Conservation (phyloP, 2,888 invertebrate species). For the Aphodius granarius region DNA sequence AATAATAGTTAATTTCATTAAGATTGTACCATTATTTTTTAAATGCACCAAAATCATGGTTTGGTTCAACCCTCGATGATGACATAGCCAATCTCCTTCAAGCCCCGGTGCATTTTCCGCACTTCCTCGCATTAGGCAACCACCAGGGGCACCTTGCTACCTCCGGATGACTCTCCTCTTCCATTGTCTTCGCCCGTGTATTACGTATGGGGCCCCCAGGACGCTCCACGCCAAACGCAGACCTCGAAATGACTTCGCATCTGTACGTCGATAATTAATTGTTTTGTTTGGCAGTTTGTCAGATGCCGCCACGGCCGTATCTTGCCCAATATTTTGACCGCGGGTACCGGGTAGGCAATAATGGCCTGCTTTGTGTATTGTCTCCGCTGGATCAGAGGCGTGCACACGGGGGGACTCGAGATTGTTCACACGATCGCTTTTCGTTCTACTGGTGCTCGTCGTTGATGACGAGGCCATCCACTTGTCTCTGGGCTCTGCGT, state of each 20-base stretch:
- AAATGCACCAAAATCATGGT: neutral
- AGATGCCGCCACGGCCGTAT: neutral
- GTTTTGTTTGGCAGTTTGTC: neutral
- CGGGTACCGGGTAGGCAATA: neutral
- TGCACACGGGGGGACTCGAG: neutral
- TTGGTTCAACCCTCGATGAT: neutral
- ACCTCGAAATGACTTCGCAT: neutral
- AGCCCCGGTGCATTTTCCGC: neutral
- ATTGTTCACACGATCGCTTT: neutral
- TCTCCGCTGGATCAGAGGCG: neutral
- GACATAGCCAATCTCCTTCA: neutral
- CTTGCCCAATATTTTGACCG: neutral
- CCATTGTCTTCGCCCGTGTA: neutral
- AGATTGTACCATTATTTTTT: neutral
- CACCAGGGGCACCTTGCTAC: neutral
- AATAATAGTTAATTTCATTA: too few relatives aligned
- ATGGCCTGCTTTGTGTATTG: neutral
- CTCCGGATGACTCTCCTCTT: neutral
- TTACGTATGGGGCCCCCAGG: neutral
- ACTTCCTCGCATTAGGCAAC: neutral
- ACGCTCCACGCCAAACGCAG: neutral
- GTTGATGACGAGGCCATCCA: neutral
- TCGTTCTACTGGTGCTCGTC: neutral
- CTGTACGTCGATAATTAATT: neutral
- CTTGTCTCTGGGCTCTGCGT: neutral